Evolutionary conservation across 1,140 invertebrate genomes (phyloP), one percentile per base, ranked within the genome.

Genomic region (Asbolus verrucosus): DNA sequence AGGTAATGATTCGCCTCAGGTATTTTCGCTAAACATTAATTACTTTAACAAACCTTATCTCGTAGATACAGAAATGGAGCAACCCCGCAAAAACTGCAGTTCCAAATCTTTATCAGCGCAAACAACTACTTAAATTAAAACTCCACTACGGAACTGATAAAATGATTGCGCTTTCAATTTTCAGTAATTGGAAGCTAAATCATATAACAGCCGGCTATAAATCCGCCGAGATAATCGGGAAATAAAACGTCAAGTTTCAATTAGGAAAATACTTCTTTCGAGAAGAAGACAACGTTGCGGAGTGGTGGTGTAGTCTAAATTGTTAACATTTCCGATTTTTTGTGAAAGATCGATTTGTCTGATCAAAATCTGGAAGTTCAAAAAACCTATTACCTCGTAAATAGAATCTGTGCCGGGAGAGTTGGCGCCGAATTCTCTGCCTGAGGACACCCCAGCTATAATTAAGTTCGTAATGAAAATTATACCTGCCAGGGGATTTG

Each of bases 111-210:
- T 54, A 54, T 54, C 46, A 54, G 46, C 21, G 21, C 46, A 54
- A 54, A 54, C 46, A 63, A 63, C 61, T 63, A 63, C 61, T 63
- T 27, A 41, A 63, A 63, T 63, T 63, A 63, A 63, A 63, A 63
- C 61, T 39, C 61, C n/a, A 11, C 61, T 14, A 6, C 30, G 18
- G 30, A 62, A 39, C 30, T 39, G 61, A 63, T 41, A 63, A 63
- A 41, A 63, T 54, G 41, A 41, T 63, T 63, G 61, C 41, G 61
- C 39, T 63, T 63, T 41, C 61, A 63, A 63, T 63, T 63, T 39
- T n/a, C 33, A n/a, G 16, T 30, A 63, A 63, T 63, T 63, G 33
- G 31, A 41, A 63, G 1, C 61, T 63, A 63, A 63, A 63, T 63
- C 61, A 63, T 63, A 63, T 63, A 63, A 63, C 61, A 16, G 33